These are phyloP conservation scores for Maniola hyperantus DNA, from an alignment of 2,888 invertebrate species.

Conservation along the genomic window DNA sequence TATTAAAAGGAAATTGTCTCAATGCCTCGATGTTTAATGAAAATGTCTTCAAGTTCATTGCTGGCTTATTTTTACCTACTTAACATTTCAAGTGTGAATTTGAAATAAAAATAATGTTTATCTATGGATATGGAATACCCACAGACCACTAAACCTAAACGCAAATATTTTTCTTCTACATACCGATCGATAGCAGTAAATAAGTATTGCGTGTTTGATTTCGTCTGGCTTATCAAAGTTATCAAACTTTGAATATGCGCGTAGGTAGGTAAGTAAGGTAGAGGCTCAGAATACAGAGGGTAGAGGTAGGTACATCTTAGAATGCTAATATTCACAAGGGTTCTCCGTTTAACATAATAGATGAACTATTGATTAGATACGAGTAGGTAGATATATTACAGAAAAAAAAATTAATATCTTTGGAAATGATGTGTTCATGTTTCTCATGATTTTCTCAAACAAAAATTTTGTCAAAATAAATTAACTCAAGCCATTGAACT, in stretches of 20 bases:
- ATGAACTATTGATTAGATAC: no score
- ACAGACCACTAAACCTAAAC: no score
- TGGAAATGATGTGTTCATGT: no score
- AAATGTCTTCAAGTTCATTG: neutral
- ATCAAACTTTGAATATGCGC: slow-evolving; percentile 5
- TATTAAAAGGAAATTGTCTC: slow-evolving; percentile 17
- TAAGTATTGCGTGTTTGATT: slow-evolving; percentile 4
- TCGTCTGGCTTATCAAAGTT: slow-evolving; percentile 3
- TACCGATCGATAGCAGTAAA: slow-evolving; percentile 5
- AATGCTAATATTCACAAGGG: neutral
- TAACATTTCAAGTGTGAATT: neutral
- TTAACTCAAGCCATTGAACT: no score
- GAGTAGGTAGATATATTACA: no score
- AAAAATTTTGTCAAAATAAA: no score
- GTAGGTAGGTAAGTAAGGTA: no score
- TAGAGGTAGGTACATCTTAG: neutral
- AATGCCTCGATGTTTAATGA: slow-evolving; percentile 6
- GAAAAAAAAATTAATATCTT: no score
- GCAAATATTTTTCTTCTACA: slow-evolving; percentile 13
- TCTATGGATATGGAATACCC: no score
- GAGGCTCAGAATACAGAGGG: no score
- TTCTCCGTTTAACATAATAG: no score
- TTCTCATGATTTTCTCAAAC: no score
- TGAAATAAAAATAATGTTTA: slow-evolving; percentile 3
- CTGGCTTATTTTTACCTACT: neutral